Evolutionary conservation across 23 tunicate genomes (phyloP), one percentile per base, ranked within the genome.

Genomic region (Ascidia mentula): DNA sequence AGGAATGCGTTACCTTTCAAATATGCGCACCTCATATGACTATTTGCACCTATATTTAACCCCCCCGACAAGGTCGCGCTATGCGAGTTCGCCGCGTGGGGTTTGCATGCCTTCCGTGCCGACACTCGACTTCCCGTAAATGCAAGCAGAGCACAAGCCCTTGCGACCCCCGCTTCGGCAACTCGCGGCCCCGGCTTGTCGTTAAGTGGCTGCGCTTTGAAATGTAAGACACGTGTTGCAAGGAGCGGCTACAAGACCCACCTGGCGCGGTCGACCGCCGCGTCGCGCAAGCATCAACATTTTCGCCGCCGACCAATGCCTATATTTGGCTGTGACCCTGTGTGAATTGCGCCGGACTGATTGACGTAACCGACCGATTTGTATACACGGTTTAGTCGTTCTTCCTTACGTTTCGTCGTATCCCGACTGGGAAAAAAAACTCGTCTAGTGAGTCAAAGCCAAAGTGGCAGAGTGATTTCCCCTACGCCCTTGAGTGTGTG

Each of bases 231-330:
- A 53, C 65, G 65, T 53, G 65, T 53, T 53, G 65, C 12, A 20
- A 28, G 65, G 65, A 53, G 65, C 65, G 65, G 65, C 65, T 20
- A 53, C 65, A 53, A 53, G 65, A 53, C 65, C 65, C 65, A 53
- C 65, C 65, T 53, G 65, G 65, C 65, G 65, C 65, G 24, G 22
- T 28, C 1, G 65, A 28, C 65, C 22, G 22, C 28, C 65, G 28
- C 4, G 28, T 26, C 28, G 24, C 65, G 13, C 65, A 26, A 53
- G 65, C 22, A 28, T 53, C 65, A 53, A 53, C 65, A 53, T 53
- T 53, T 53, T 53, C 65, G 65, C 65, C 22, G n/a, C n/a, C n/a
- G n/a, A n/a, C n/a, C n/a, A n/a, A n/a, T n/a, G n/a, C n/a, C n/a
- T n/a, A n/a, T n/a, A n/a, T n/a, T n/a, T n/a, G n/a, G n/a, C n/a